Evolutionary conservation across 2,888 invertebrate species (phyloP).

Genomic region (Asteroscopus sphinx): DNA sequence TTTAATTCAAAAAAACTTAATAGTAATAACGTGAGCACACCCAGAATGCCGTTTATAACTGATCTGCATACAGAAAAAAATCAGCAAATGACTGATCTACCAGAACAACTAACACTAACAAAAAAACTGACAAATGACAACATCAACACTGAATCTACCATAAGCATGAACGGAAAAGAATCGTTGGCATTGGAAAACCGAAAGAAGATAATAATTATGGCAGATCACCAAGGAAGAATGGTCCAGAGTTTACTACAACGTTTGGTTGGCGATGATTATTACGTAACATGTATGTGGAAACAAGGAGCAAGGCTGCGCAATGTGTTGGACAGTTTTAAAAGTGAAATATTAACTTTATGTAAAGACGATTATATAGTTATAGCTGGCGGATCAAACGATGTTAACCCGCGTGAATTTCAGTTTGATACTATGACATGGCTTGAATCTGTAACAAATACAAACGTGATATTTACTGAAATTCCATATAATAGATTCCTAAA

Average conservation of each 20-base stretch:
- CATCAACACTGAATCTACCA: background rate
- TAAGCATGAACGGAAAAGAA: background rate
- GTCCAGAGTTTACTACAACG: background rate
- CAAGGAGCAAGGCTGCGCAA: slow-evolving; percentile 5
- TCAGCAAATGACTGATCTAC: background rate
- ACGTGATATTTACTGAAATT: slow-evolving; percentile 3
- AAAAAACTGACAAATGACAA: background rate
- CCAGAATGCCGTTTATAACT: background rate
- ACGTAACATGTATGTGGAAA: slow-evolving; percentile 9
- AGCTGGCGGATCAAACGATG: slow-evolving; percentile 8
- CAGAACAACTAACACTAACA: no score
- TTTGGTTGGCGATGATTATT: background rate
- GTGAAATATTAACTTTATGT: background rate
- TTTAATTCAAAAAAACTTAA: background rate
- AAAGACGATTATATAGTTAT: slow-evolving; percentile 7
- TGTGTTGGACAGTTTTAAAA: slow-evolving; percentile 4
- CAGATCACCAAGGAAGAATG: slow-evolving; percentile 6
- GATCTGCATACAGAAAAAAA: background rate
- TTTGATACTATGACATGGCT: slow-evolving; percentile 5
- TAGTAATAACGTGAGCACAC: background rate
- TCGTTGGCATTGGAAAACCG: background rate
- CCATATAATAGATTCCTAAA: slow-evolving; percentile 1
- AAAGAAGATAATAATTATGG: background rate
- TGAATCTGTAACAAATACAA: background rate
- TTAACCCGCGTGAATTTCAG: slow-evolving; percentile 7